Percentiles rank a stretch among this genome's conserved stretches.
phyloP scores from a whole-genome alignment of 2,888 invertebrate genomes.

The Nemotelus nigrinus region DNA sequence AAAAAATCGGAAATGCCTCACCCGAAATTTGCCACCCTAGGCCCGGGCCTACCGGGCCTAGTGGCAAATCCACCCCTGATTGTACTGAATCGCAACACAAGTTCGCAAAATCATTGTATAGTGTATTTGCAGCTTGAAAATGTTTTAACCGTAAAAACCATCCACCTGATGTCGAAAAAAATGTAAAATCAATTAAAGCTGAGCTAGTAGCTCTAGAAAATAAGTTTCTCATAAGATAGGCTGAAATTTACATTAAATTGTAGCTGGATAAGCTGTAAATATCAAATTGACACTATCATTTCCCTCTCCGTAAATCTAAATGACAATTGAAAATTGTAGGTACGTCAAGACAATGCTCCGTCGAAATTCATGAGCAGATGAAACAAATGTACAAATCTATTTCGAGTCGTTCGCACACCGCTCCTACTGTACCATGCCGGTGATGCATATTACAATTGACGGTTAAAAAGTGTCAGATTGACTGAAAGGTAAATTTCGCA shows the following conservation, averaged over 20 bases:
- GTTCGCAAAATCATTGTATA: no score
- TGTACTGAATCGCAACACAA: no score
- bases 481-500: constrained; percentile 34
- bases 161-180: no score
- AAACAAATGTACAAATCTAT: constrained; percentile 14
- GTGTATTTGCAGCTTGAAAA: no score
- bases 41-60: no score
- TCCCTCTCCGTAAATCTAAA: constrained; percentile 11
- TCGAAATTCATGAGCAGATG: background rate
- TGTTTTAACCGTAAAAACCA: no score
- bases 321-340: background rate
- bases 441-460: constrained; percentile 35
- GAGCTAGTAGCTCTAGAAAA: background rate
- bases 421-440: constrained; percentile 6
- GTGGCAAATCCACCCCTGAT: no score
- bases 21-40: no score
- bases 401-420: constrained; percentile 20
- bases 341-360: background rate
- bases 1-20: no score
- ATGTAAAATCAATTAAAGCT: no score
- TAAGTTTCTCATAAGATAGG: background rate
- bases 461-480: constrained; percentile 36
- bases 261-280: background rate
- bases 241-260: background rate
- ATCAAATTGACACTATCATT: background rate